Evolutionary conservation across 1,140 invertebrate genomes (phyloP).

Genomic region (Archivesica marissinica): DNA sequence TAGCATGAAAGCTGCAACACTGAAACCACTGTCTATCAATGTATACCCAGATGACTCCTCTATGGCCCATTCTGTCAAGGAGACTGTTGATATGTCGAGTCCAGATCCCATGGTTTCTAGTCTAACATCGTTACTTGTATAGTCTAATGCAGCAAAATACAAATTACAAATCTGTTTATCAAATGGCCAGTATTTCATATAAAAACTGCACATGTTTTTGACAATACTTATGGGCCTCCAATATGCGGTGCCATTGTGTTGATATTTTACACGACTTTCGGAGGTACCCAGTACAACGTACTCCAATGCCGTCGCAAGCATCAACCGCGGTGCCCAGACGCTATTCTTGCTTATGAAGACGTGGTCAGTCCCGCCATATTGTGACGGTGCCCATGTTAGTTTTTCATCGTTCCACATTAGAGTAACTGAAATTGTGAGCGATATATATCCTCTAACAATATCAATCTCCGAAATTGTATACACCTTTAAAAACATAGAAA

Average conservation of each 20-base stretch:
- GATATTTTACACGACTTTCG: background rate
- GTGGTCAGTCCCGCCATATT: background rate
- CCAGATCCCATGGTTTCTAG: background rate
- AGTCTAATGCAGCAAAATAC: background rate
- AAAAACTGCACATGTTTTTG: too few species aligned
- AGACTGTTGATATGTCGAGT: background rate
- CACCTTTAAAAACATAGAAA: background rate
- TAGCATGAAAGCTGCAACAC: background rate
- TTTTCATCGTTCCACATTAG: background rate
- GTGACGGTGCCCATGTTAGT: background rate
- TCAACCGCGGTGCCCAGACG: background rate
- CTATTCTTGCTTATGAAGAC: background rate
- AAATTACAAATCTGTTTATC: background rate
- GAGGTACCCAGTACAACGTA: background rate
- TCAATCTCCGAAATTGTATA: background rate
- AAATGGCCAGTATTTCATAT: too few species aligned
- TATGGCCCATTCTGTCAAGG: background rate
- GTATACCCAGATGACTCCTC: background rate
- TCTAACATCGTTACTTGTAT: background rate
- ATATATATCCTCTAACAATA: background rate
- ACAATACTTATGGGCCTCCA: too few species aligned
- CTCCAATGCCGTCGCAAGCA: background rate
- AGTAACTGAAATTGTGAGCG: background rate
- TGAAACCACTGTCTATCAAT: background rate
- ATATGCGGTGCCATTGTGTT: background rate